Percentiles rank a stretch among this genome's conserved stretches.
Conservation (phyloP, 2,113 vertebrate genomes). For the Elephantulus edwardii region DNA sequence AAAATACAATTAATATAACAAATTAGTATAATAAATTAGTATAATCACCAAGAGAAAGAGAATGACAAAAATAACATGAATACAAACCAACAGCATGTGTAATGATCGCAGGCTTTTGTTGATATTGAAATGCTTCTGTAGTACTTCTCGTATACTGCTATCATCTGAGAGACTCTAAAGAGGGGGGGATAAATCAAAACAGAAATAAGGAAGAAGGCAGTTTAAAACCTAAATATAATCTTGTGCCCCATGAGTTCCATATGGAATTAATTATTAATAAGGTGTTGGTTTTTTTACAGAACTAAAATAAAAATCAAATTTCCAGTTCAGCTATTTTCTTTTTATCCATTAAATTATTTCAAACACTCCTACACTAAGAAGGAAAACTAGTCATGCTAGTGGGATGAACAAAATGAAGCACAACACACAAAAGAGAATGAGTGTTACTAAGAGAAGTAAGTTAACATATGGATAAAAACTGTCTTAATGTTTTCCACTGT, state of each 20-base stretch:
- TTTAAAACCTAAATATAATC: not conserved
- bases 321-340: not conserved
- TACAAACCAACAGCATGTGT: slow-evolving; percentile 89
- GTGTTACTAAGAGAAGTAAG: not conserved
- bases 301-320: slow-evolving; percentile 43
- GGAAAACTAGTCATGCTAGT: not conserved
- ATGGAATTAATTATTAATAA: slow-evolving; percentile 28
- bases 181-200: not conserved
- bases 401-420: slow-evolving; percentile 18
- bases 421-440: not conserved
- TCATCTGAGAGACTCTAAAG: slow-evolving; percentile 89
- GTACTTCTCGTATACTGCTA: slow-evolving; percentile 83
- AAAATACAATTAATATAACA: slow-evolving; percentile 39
- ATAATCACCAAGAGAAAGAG: not conserved
- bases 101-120: slow-evolving; percentile 91
- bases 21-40: not conserved
- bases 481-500: not conserved
- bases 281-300: not conserved
- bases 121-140: slow-evolving; percentile 89
- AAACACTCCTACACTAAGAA: not conserved
- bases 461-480: not conserved
- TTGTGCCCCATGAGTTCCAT: not conserved
- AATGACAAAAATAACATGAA: not conserved
- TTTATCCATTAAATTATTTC: no score
- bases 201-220: not conserved